Evolutionary conservation across 2,797 vertebrate species (phyloP), one percentile per base, ranked within the genome.

Genomic region (Gouania willdenowi): DNA sequence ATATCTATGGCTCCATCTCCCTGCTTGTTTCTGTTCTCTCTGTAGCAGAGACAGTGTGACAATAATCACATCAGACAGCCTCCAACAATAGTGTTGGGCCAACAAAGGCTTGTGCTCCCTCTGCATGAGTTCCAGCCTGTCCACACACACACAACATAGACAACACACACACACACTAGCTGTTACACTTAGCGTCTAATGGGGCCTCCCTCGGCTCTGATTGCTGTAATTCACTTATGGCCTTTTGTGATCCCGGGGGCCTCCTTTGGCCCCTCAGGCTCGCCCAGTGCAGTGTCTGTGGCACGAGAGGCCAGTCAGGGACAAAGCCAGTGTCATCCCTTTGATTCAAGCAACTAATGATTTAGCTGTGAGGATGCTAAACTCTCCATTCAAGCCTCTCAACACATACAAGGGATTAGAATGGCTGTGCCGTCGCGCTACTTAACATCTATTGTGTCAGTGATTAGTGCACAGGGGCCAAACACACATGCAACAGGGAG

Each of bases 221-320:
- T 81, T 77, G 77, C 62, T 73, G 78, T 77, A 81, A 86, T 83
- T 86, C 82, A 84, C 82, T 85, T 85, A 77, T 82, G 79, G 77
- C 79, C 72, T 77, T 84, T 79, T 83, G 76, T 77, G 73, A 84
- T 81, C 75, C 65, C 44, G 9, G 33, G 42, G 71, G 64, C 48
- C 54, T 55, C 42, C 12, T 14, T 16, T 12, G 51, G 9, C 15
- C 54, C 49, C 38, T 36, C 30, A 6, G 59, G 61, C 56, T 35
- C 30, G 40, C 41, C 18, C 39, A 66, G 75, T 64, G 75, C 66
- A 75, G 48, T 67, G 75, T 72, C 66, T 64, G 41, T 69, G 71
- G 77, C 70, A 75, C 67, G 54, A 77, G 66, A 76, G 74, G 74
- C 52, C 72, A 73, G 37, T 54, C 52, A 26, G 45, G 56, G 65